These are phyloP conservation scores for Drosophila kohkoa DNA, from an alignment of 1,140 invertebrate genomes.

Conservation along the genomic window DNA sequence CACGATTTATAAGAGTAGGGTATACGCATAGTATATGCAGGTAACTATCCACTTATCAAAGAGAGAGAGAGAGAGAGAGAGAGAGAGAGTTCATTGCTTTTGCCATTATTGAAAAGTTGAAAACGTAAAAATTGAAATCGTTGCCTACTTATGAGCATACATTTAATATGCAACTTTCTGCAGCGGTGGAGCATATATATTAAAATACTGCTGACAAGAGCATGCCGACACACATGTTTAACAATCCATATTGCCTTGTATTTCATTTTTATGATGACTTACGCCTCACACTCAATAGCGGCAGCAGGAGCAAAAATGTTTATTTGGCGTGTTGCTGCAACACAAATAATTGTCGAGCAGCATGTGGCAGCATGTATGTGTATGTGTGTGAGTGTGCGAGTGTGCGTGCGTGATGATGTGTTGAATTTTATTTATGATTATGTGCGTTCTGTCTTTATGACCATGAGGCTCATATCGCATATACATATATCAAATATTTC, in stretches of 20 bases:
- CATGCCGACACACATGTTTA: conserved; percentile 61
- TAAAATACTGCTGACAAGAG: conserved; percentile 54
- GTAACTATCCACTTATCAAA: neutral
- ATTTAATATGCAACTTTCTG: conserved; percentile 43
- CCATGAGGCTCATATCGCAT: conserved; percentile 32
- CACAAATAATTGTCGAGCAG: conserved; percentile 81
- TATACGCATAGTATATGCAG: conserved; percentile 1
- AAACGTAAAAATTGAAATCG: conserved; percentile 35
- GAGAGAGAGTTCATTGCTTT: conserved; percentile 30
- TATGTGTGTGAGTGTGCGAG: conserved; percentile 23
- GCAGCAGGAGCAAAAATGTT: conserved; percentile 56
- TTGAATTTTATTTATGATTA: conserved; percentile 73
- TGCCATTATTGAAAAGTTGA: conserved; percentile 12
- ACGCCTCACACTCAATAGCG: conserved; percentile 43
- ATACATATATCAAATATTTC: conserved; percentile 48
- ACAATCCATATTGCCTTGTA: conserved; percentile 77
- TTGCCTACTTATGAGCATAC: conserved; percentile 65
- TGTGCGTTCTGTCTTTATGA: conserved; percentile 61
- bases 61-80: conserved; percentile 7
- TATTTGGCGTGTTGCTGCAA: conserved; percentile 81
- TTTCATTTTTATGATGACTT: conserved; percentile 82
- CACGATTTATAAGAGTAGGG: neutral
- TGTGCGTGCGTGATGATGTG: conserved; percentile 37
- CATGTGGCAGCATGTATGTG: conserved; percentile 64
- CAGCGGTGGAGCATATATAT: conserved; percentile 38